phyloP scores from a whole-genome alignment of 2,113 vertebrate genomes.

The Junco hyemalis region DNA sequence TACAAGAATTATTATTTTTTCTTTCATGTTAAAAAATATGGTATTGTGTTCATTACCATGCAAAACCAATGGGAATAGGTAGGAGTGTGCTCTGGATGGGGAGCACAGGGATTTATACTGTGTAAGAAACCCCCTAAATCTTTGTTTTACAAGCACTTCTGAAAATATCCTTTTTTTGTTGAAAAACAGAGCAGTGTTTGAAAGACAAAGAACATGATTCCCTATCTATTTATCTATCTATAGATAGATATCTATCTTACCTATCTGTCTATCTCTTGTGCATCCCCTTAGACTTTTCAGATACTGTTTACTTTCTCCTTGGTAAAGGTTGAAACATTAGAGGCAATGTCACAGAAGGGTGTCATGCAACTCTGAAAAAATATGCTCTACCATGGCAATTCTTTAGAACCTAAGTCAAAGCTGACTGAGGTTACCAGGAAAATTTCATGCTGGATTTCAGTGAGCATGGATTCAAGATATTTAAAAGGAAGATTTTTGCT shows the following conservation, averaged over 20 bases:
- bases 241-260: no score
- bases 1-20: background rate
- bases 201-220: background rate
- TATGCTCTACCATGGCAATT: background rate
- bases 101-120: background rate
- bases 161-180: background rate
- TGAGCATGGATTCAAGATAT: background rate
- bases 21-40: background rate
- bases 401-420: background rate
- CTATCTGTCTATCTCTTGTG: background rate
- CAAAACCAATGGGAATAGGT: background rate
- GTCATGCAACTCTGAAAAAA: background rate
- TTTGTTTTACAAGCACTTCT: background rate
- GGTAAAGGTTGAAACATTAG: background rate
- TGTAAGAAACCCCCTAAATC: background rate
- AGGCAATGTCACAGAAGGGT: background rate
- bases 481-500: background rate
- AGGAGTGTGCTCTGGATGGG: background rate
- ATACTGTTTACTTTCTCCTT: background rate
- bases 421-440: background rate
- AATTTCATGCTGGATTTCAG: background rate
- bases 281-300: background rate
- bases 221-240: no score
- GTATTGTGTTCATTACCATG: background rate
- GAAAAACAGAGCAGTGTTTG: background rate